Percentiles rank a stretch among this genome's conserved stretches.
These are phyloP conservation scores for Pimpla rufipes DNA, from an alignment of 2,888 invertebrate genomes.

Conservation along the genomic window DNA sequence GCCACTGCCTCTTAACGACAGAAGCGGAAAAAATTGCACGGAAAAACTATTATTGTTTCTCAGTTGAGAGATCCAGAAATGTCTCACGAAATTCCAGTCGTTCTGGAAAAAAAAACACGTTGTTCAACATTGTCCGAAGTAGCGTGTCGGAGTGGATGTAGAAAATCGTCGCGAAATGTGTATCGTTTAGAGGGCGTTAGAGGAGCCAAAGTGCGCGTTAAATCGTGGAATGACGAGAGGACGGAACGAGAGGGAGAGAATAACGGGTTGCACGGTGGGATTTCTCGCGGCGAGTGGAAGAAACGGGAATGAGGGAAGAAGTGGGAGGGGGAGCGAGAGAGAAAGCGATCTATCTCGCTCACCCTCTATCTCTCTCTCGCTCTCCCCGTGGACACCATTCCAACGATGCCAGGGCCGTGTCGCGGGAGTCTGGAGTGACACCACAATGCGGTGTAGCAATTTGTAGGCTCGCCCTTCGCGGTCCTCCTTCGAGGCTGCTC, in stretches of 20 bases:
- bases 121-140: background rate
- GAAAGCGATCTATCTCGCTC: conserved; percentile 22
- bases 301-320: conserved; percentile 64
- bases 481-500: conserved; percentile 64
- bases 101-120: background rate
- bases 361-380: background rate
- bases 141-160: background rate
- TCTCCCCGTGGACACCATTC: conserved; percentile 82
- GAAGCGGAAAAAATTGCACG: too few species aligned
- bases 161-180: background rate
- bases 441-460: conserved; percentile 86
- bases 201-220: conserved; percentile 18
- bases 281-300: conserved; percentile 2
- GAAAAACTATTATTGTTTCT: background rate
- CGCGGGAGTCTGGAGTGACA: conserved; percentile 84
- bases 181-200: conserved; percentile 1
- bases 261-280: conserved; percentile 17
- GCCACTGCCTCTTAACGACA: too few species aligned
- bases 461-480: conserved; percentile 84
- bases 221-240: conserved; percentile 21
- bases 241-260: background rate
- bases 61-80: background rate
- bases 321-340: conserved; percentile 33
- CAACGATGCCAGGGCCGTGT: conserved; percentile 85
- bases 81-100: background rate